Evolutionary conservation across 1,140 invertebrate species (phyloP), one percentile per base, ranked within the genome.

Genomic region (Pollicipes pollicipes): DNA sequence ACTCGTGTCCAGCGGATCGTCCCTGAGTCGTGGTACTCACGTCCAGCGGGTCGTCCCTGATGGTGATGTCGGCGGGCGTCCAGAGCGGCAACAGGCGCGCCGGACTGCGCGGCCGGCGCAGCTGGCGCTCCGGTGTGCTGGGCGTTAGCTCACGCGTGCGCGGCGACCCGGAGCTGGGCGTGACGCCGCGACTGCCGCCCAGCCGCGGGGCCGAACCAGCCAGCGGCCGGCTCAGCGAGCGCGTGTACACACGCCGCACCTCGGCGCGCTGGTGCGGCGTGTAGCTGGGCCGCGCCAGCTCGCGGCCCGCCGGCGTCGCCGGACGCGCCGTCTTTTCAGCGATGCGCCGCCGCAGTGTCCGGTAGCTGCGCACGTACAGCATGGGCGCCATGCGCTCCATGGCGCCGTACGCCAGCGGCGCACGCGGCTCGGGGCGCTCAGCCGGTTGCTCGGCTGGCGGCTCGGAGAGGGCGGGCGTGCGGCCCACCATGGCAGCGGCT

Each of bases 111-210:
- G 35, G 35, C 35, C 17, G 45, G 17, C 45, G 45, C 45, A 58
- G 10, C 45, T 58, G 45, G 6, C 45, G 6, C 45, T 58, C 45
- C 2, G 45, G 45, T 21, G 45, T 58, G 45, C 45, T 58, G 13
- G 45, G 45, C 45, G 45, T 58, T 10, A 21, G 13, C 2, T 58
- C 45, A 10, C 45, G 45, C 13, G 45, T 58, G 6, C 45, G 45
- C 2, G 45, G 45, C 45, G 45, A 58, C 45, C 24, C 45, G 45
- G 30, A 58, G 28, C 31, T 72, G 37, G 32, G 70, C 67, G 63
- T 74, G 63, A 66, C 69, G 45, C 28, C 72, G 71, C 45, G 45
- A 21, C 45, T 58, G 24, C 75, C 75, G 75, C 30, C 74, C 71
- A 69, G 75, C 73, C 27, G 71, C 35, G 4, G 72, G 69, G 4